Evolutionary conservation across 2,888 invertebrate genomes (phyloP), one percentile per base, ranked within the genome.

Genomic region (Macropis europaea): DNA sequence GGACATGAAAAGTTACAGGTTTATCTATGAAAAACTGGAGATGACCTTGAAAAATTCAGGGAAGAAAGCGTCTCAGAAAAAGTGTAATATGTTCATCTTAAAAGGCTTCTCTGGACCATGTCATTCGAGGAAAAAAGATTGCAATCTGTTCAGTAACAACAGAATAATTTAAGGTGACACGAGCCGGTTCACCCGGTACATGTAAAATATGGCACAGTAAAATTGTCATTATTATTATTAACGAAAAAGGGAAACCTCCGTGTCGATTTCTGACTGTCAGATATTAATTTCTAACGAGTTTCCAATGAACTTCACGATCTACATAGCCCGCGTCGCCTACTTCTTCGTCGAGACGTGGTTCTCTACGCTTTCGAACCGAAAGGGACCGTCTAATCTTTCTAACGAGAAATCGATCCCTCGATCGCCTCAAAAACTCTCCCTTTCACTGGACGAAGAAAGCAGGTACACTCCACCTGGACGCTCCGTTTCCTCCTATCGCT

Each of bases 361-460:
- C 9, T n/a, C n/a, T n/a, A 69, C 70, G 69, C 69, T 69, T 69
- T 69, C 69, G 45, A 68, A 30, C 9, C 36, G 59, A 56, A 56
- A 56, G 22, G 54, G 30, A 56, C 22, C 40, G 28, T 19, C 26
- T 19, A 19, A 48, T 48, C 22, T 50, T 22, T 34, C 43, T 7
- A 26, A 24, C 61, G 32, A 47, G 52, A 63, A 67, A 66, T 50
- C 50, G 50, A 68, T 53, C 54, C 19, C 11, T 36, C 22, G 4
- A 34, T 34, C 53, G 7, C 9, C 17, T 26, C 5, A 47, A 61
- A 57, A 60, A 59, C 60, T 63, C 60, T 73, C 40, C 74, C 74
- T 74, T 74, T 74, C 74, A 73, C 74, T 73, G 13, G n/a, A 56
- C 60, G 50, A 67, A 48, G 62, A 67, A 68, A 73, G 56, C 59